Evolutionary conservation across 2,113 vertebrate genomes (phyloP).

Genomic region (Rattus rattus): DNA sequence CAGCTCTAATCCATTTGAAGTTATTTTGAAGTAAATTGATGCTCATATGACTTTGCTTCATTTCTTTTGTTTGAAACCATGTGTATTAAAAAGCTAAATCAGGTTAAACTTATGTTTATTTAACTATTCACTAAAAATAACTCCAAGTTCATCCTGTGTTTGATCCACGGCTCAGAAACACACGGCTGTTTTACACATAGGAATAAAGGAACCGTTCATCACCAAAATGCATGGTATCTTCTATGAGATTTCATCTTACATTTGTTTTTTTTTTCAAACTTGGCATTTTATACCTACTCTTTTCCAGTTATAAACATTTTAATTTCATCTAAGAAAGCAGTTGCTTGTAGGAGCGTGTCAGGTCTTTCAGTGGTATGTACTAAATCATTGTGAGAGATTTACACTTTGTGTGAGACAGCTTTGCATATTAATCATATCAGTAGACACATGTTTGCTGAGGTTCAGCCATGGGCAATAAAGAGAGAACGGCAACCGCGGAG

Average conservation of each 20-base stretch:
- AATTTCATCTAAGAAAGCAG: conserved; percentile 68
- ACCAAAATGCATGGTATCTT: conserved; percentile 36
- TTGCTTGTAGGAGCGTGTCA: conserved; percentile 13
- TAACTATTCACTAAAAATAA: conserved; percentile 32
- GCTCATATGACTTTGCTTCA: background rate
- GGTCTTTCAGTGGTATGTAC: conserved; percentile 43
- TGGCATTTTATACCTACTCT: conserved; percentile 48
- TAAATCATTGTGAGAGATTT: conserved; percentile 62
- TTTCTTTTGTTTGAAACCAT: conserved; percentile 38
- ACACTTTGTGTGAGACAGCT: conserved; percentile 61
- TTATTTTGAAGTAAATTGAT: conserved; percentile 65
- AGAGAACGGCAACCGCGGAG: background rate
- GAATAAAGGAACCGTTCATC: background rate
- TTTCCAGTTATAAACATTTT: conserved; percentile 49
- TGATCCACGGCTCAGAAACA: conserved; percentile 58
- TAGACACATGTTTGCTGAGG: conserved; percentile 60
- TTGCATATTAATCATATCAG: conserved; percentile 66
- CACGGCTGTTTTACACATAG: conserved; percentile 7
- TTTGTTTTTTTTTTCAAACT: background rate
- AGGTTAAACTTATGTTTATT: conserved; percentile 60
- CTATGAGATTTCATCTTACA: conserved; percentile 1
- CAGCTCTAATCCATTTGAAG: conserved; percentile 65
- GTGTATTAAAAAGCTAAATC: conserved; percentile 23
- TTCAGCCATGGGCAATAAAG: conserved; percentile 58
- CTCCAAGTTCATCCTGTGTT: conserved; percentile 29